Conservation (phyloP, 2,113 vertebrate genomes). For the Leptosomus discolor region DNA sequence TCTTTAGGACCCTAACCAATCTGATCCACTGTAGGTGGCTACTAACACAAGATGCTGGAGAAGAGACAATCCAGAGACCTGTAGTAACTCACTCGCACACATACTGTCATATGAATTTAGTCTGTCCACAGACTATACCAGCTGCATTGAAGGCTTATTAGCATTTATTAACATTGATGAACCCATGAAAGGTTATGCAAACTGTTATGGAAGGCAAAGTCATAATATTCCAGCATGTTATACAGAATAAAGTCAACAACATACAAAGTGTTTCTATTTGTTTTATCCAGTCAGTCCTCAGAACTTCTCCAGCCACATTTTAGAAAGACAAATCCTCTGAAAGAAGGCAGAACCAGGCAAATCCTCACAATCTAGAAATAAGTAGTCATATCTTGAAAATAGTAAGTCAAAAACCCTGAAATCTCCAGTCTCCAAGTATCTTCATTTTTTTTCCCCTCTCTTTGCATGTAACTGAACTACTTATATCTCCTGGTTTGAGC, state of each 20-base stretch:
- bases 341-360: neutral
- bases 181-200: neutral
- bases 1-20: neutral
- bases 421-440: neutral
- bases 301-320: neutral
- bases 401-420: neutral
- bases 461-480: neutral
- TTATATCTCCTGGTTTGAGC: too few relatives aligned
- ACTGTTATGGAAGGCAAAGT: neutral
- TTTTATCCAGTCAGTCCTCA: neutral
- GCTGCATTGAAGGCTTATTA: neutral
- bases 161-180: neutral
- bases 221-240: neutral
- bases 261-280: neutral
- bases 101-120: neutral
- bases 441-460: neutral
- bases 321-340: neutral
- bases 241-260: neutral
- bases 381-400: neutral
- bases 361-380: neutral
- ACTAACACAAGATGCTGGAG: neutral
- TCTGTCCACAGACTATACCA: neutral
- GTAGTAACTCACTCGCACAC: neutral
- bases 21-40: neutral
- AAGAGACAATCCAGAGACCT: neutral